A percentile compares a stretch with the other conserved stretches of the same genome.
These are phyloP conservation scores for Orthonyx spaldingii DNA, from an alignment of 2,113 vertebrate genomes.

Conservation along the genomic window DNA sequence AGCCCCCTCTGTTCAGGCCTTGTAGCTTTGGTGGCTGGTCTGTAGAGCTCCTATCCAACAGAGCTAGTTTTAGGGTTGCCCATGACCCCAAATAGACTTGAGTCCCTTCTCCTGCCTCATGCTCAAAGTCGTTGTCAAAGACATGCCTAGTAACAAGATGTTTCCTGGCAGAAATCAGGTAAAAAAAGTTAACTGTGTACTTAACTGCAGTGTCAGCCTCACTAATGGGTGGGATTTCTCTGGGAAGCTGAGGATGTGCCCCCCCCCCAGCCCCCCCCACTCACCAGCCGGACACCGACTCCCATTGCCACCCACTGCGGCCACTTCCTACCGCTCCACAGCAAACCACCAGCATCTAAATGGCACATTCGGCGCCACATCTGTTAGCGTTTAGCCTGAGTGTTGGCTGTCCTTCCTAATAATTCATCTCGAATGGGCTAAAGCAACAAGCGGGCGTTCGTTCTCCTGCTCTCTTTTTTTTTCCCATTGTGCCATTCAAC, in stretches of 20 bases:
- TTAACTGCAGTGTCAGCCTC: not conserved
- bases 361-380: not conserved
- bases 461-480: not conserved
- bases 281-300: not conserved
- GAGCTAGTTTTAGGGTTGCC: not conserved
- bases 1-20: not conserved
- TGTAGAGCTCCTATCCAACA: not conserved
- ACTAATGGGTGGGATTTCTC: not conserved
- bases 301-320: not conserved
- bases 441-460: not conserved
- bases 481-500: constrained; percentile 52
- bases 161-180: not conserved
- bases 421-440: constrained; percentile 7
- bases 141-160: not conserved
- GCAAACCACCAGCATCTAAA: not conserved
- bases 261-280: not conserved
- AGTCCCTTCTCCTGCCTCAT: not conserved
- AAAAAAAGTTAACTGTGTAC: accelerated
- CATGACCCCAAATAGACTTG: accelerated
- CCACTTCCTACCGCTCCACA: not conserved
- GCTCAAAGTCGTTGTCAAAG: not conserved
- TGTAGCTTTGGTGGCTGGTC: not conserved
- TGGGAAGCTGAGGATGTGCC: not conserved
- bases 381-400: not conserved
- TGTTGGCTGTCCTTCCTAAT: constrained; percentile 47